Percentiles rank a stretch among this genome's conserved stretches.
These are phyloP conservation scores for Enteromius argenteus DNA, from an alignment of 2,797 vertebrate genomes.

Conservation along the genomic window DNA sequence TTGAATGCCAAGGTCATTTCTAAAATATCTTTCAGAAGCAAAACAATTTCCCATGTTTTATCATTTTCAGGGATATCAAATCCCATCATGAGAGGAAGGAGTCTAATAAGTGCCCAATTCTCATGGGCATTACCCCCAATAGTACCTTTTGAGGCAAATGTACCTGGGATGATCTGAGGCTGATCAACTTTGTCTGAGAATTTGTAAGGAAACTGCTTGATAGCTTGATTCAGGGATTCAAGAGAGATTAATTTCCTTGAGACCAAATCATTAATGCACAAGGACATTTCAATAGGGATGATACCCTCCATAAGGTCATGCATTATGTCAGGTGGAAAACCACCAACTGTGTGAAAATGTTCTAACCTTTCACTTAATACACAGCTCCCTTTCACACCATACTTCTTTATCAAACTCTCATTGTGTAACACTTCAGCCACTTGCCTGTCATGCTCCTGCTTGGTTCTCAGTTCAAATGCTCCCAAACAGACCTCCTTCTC, in stretches of 20 bases:
- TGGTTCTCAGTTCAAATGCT: background rate
- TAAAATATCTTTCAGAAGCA: slow-evolving; percentile 42
- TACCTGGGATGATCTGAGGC: slow-evolving; percentile 37
- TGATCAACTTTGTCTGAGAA: slow-evolving; percentile 58
- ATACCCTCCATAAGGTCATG: slow-evolving; percentile 46
- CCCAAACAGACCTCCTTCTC: background rate
- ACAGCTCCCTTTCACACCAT: background rate
- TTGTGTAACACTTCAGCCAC: background rate
- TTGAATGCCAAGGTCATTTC: slow-evolving; percentile 10
- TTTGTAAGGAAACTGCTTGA: slow-evolving; percentile 49
- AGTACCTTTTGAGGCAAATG: slow-evolving; percentile 52
- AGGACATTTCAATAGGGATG: slow-evolving; percentile 37
- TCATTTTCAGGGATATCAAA: slow-evolving; percentile 27
- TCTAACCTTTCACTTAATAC: background rate
- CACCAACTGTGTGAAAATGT: background rate
- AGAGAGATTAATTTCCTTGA: background rate
- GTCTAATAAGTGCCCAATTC: slow-evolving; percentile 1
- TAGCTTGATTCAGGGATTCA: slow-evolving; percentile 19
- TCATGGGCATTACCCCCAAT: slow-evolving; percentile 54
- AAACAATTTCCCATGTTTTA: slow-evolving; percentile 23
- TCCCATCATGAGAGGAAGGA: too few species aligned
- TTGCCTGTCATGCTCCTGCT: background rate
- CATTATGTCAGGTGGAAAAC: background rate
- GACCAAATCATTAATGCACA: slow-evolving; percentile 11
- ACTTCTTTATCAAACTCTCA: background rate